Evolutionary conservation across 2,888 invertebrate genomes (phyloP).

Genomic region (Mesorhabditis sp.): DNA sequence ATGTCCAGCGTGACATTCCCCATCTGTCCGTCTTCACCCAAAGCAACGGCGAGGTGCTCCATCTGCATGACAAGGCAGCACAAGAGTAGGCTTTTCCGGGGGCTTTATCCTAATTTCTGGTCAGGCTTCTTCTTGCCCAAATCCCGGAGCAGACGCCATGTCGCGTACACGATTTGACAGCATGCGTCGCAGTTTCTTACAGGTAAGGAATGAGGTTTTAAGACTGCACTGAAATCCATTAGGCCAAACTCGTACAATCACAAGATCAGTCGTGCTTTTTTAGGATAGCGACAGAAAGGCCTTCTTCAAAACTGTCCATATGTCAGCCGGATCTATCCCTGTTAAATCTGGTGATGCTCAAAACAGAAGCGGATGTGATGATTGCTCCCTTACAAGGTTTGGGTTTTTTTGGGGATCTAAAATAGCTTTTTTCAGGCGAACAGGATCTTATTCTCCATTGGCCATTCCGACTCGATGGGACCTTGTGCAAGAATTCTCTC

Average conservation of each 20-base stretch:
- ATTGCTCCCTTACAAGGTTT: not conserved
- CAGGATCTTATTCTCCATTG: not conserved
- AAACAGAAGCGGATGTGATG: not conserved
- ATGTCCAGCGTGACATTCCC: not conserved
- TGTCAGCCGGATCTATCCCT: not conserved
- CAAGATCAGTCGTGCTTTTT: not conserved
- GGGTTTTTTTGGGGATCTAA: not conserved
- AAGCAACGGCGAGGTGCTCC: not conserved
- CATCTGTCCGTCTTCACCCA: not conserved
- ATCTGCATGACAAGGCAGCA: not conserved
- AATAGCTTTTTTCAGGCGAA: not conserved
- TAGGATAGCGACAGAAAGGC: not conserved
- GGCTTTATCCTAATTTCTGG: not conserved
- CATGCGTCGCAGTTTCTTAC: not conserved
- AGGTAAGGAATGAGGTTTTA: not conserved
- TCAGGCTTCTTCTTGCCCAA: not conserved
- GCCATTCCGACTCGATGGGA: not conserved
- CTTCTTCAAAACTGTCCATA: not conserved
- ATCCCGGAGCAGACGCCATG: not conserved
- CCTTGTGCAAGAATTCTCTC: not conserved
- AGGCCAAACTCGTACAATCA: too few species aligned
- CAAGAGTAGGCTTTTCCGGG: not conserved
- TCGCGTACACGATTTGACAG: not conserved
- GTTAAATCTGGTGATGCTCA: not conserved
- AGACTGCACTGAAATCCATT: too few species aligned